These are phyloP conservation scores for Podargus strigoides DNA, from an alignment of 2,797 vertebrate genomes.

Conservation along the genomic window DNA sequence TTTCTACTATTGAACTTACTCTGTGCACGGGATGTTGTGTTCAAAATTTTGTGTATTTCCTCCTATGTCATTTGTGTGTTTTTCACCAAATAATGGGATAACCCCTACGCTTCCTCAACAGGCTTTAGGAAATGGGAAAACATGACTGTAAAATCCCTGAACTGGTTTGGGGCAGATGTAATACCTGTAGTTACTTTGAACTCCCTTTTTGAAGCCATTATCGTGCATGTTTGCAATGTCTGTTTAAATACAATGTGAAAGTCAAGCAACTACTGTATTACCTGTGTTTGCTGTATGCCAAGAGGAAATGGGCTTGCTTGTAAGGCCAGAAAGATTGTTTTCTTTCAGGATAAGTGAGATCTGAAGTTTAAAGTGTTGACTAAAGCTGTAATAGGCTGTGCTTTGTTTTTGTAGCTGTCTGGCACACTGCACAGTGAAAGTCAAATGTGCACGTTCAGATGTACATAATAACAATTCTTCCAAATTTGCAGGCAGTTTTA, in stretches of 20 bases:
- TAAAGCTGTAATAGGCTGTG: background rate
- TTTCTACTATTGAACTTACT: background rate
- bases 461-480: background rate
- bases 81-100: background rate
- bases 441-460: background rate
- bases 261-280: background rate
- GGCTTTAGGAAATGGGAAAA: background rate
- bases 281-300: background rate
- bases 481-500: background rate
- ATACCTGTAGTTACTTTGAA: background rate
- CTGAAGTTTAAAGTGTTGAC: background rate
- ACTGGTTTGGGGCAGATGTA: background rate
- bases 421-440: background rate
- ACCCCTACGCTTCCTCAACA: background rate
- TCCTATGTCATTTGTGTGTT: background rate
- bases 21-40: background rate
- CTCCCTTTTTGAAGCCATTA: background rate
- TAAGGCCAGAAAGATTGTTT: background rate
- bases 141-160: background rate
- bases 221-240: background rate
- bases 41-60: background rate
- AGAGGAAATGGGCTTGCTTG: background rate
- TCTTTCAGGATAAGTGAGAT: background rate
- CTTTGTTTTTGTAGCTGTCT: background rate
- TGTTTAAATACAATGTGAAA: background rate